Evolutionary conservation across 1,140 invertebrate genomes (phyloP), one percentile per base, ranked within the genome.

Genomic region (Doryteuthis pealeii): DNA sequence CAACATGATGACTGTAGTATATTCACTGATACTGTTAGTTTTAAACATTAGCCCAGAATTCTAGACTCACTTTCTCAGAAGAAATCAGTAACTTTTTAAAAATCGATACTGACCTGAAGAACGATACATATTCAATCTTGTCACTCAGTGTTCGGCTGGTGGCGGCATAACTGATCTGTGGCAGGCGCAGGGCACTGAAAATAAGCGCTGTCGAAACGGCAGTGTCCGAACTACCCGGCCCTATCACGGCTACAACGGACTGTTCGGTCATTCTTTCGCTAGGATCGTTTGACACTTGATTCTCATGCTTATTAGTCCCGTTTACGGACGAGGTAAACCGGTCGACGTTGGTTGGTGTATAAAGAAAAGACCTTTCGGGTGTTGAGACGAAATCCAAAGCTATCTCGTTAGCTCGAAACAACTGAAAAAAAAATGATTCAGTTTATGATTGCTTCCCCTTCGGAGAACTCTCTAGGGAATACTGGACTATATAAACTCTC

Each of bases 131-230:
- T 77, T 92, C 89, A 76, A 90, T 90, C 84, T 93, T 93, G 84
- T 93, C 92, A 73, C 92, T 93, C 43, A 94, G 87, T 85, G 93
- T 92, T 72, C 89, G 89, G 15, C 91, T 91, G 12, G 93, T 94
- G 3, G 93, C 91, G 1, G 92, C 93, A 86, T 93, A 94, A 31
- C 92, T 93, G 79, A 94, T 92, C 86, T 93, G 92, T 0, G 92
- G 92, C 73, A 93, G 93, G 77, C 91, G 90, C 81, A 93, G 92
- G 1, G 93, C 86, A 82, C 94, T 93, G 45, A 94, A 87, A n/a
- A 94, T 83, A 88, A 94, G 94, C 85, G 94, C 93, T 18, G 94
- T 93, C 76, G 91, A 90, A 70, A 92, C 89, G 0, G 91, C 90
- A 0, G 91, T 90, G 4, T 90, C 90, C 83, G 90, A 91, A 8